Conservation (phyloP, 2,888 invertebrate genomes). For the Eristalinus aeneus region DNA sequence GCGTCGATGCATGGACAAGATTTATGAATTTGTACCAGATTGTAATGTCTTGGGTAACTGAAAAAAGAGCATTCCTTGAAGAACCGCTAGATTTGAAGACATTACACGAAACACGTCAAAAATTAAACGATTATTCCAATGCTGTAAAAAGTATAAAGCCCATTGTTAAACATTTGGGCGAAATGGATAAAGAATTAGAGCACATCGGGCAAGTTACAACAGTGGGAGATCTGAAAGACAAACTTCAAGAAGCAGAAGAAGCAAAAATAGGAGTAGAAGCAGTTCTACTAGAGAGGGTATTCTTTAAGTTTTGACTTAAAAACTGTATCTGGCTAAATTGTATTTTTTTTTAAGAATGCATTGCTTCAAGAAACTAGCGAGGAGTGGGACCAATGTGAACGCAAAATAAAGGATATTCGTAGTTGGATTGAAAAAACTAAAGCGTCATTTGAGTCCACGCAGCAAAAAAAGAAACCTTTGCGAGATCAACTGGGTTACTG, state of each 20-base stretch:
- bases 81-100: slow-evolving; percentile 90
- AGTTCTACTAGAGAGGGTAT: slow-evolving; percentile 90
- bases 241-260: slow-evolving; percentile 92
- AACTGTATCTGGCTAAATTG: background rate
- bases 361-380: slow-evolving; percentile 94
- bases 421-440: slow-evolving; percentile 94
- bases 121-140: slow-evolving; percentile 92
- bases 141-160: slow-evolving; percentile 94
- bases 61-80: slow-evolving; percentile 89
- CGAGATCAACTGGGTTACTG: slow-evolving; percentile 92
- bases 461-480: slow-evolving; percentile 92
- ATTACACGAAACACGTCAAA: slow-evolving; percentile 90
- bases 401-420: slow-evolving; percentile 93
- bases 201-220: slow-evolving; percentile 91
- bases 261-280: slow-evolving; percentile 92
- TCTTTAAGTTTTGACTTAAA: background rate
- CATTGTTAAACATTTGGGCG: slow-evolving; percentile 92
- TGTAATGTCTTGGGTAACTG: slow-evolving; percentile 91
- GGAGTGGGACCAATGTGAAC: slow-evolving; percentile 98
- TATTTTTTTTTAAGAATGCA: slow-evolving; percentile 85
- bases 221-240: slow-evolving; percentile 91
- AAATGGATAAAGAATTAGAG: slow-evolving; percentile 95
- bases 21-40: slow-evolving; percentile 91
- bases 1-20: slow-evolving; percentile 92
- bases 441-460: slow-evolving; percentile 88